Evolutionary conservation across 2,888 invertebrate genomes (phyloP), one percentile per base, ranked within the genome.

Genomic region (Hyposoter dolosus): DNA sequence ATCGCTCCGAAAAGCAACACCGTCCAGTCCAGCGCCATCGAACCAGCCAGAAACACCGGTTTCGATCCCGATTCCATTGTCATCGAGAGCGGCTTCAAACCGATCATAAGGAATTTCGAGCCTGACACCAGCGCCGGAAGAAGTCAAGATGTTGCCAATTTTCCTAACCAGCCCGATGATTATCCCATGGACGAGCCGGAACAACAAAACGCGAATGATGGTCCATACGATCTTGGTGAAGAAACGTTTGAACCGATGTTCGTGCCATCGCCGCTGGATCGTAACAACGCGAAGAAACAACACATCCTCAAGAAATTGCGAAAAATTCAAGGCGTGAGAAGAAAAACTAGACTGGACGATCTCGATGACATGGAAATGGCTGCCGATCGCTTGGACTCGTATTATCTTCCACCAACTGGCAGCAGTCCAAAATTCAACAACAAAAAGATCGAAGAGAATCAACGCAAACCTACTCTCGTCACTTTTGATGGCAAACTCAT

Each of bases 21-120:
- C 19, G 45, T 74, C 12, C 47, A 71, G 7, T 32, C 56, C 23
- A 81, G 43, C 35, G 23, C 35, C 10, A 69, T 91, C 72, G 91
- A 91, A 50, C 92, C 92, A 4, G 97, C 97, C 0, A 94, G 96
- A 0, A 97, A 97, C 89, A 96, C 96, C 1, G 97, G 97, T 0
- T 98, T 98, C 89, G 96, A 97, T 92, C 97, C 98, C 0, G 96
- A 96, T 88, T 96, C 97, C 0, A 96, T 98, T 6, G 96, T 98
- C 0, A 96, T 98, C 17, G 98, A 98, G 94, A 96, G 97, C 82
- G 98, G 98, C 0, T 98, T 98, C 91, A 97, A 96, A 88, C 98
- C 98, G 0, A 98, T 98, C 32, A 95, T 97, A 10, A 94, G 95
- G 77, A 96, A 95, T 45, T 66, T 89, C 2, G 90, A 92, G 17